Base-by-base conservation (phyloP, 2,888 invertebrate genomes). In the Deladenus siricidicola region DNA sequence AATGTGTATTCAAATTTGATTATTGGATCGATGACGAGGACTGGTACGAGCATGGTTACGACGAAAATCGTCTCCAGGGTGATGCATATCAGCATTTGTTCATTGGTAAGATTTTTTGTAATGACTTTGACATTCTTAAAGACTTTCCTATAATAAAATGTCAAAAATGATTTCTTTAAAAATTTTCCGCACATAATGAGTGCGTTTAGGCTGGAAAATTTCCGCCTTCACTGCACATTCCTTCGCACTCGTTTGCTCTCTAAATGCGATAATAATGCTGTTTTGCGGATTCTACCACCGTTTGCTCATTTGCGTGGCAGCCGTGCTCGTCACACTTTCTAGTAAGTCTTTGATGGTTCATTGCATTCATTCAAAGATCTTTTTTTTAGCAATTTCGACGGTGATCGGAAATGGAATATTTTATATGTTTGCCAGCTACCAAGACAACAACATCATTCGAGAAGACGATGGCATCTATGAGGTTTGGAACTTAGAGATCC, bases 11-110 rank as follows among this genome's bases (percentile, higher is more conserved):
- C 58, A 77, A 77, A 58, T 77, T 77, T 60, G 77, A 77, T 63
- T 77, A 74, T 49, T 77, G 74, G 67, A 70, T 77, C 59, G 77
- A 77, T 64, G 73, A 70, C 42, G 74, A 77, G 50, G 77, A 77
- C 67, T 70, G 75, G 51, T 77, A 78, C 58, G 77, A 77, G 55
- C 77, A 75, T 63, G 73, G 76, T 58, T 77, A 77, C 63, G 77
- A 77, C 65, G 77, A 77, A 54, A 77, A 77, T 60, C 66, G 75
- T 8, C 65, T 77, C 30, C 71, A 73, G 54, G 76, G 75, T 47
- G 77, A 77, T 51, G 75, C 77, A 26, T 74, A 77, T 65, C 77
- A 77, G 45, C 77, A 77, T 52, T 64, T 75, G n/a, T 77, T 74
- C 56, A 64, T 76, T 29, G 76, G 75, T 74, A 30, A 14, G 64